These are phyloP conservation scores for Mormyrus iriodes DNA, from an alignment of 2,113 vertebrate genomes.

Conservation along the genomic window DNA sequence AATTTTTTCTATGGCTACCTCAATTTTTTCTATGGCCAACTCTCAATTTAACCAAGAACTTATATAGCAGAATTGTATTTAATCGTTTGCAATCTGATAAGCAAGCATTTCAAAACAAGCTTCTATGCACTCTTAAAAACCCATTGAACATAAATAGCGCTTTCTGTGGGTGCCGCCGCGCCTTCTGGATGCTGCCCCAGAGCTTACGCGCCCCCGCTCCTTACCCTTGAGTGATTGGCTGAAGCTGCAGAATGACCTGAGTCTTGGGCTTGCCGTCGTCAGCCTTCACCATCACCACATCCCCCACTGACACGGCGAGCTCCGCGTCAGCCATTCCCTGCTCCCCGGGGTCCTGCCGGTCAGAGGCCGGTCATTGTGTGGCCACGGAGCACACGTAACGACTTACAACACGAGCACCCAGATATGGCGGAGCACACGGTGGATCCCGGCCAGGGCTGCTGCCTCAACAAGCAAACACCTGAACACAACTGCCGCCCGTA, in stretches of 20 bases:
- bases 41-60: not conserved
- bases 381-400: not conserved
- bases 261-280: constrained; percentile 75
- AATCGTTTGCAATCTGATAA: not conserved
- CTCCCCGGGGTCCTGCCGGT: constrained; percentile 14
- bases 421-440: not conserved
- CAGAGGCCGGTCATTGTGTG: not conserved
- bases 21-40: not conserved
- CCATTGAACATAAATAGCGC: not conserved
- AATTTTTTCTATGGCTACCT: not conserved
- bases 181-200: not conserved
- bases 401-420: not conserved
- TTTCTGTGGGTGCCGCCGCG: not conserved
- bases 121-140: not conserved
- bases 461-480: not conserved
- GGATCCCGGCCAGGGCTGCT: not conserved
- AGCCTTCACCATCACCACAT: constrained; percentile 75
- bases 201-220: not conserved
- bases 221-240: constrained; percentile 80
- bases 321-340: constrained; percentile 76
- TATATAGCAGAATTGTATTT: not conserved
- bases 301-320: constrained; percentile 76
- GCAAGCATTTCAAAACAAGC: not conserved
- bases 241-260: constrained; percentile 79
- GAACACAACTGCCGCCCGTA: not conserved